Evolutionary conservation across 2,888 invertebrate species (phyloP), one percentile per base, ranked within the genome.

Genomic region (Thymelicus lineola): DNA sequence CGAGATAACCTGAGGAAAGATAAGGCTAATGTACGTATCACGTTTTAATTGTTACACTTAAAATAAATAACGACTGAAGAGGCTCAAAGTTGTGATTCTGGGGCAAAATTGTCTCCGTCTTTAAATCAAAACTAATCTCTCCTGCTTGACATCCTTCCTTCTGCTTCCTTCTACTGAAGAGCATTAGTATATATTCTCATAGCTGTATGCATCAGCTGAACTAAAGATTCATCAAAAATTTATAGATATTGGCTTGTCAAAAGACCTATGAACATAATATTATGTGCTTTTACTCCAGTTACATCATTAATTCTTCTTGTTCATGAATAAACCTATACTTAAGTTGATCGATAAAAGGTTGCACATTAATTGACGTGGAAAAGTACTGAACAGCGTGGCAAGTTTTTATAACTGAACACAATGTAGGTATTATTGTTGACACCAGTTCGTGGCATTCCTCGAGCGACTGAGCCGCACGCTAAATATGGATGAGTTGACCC

Each of bases 401-500:
- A 71, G 67, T 66, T 65, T 66, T 57, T 70, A 53, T 63, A 66
- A 46, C 20, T 9, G 63, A 61, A 17, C 60, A 60, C 20, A 50
- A 59, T 58, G 28, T 67, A 36, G 57, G 36, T 38, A 66, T 75
- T 79, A 73, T 80, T 85, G 76, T 92, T 93, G 45, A 64, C 64
- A 60, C 79, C 88, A 97, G 97, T 96, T 97, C 80, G 95, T 97
- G 84, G 96, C 96, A 79, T 98, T 97, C 89, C 92, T 98, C 85
- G 97, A 98, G 83, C 95, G 97, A 70, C 90, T 98, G 73, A 96
- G 97, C 74, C 95, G 96, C 80, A 96, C 97, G 50, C 95, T 98
- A 86, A 97, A 97, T 86, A 96, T 97, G 95, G 97, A 97, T 82
- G 96, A 97, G 87, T 95, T 97, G 79, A 96, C 97, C 36, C 95